Percentiles rank a stretch among this genome's conserved stretches.
These are phyloP conservation scores for Acromyrmex heyeri DNA, from an alignment of 1,140 invertebrate genomes.

Conservation along the genomic window DNA sequence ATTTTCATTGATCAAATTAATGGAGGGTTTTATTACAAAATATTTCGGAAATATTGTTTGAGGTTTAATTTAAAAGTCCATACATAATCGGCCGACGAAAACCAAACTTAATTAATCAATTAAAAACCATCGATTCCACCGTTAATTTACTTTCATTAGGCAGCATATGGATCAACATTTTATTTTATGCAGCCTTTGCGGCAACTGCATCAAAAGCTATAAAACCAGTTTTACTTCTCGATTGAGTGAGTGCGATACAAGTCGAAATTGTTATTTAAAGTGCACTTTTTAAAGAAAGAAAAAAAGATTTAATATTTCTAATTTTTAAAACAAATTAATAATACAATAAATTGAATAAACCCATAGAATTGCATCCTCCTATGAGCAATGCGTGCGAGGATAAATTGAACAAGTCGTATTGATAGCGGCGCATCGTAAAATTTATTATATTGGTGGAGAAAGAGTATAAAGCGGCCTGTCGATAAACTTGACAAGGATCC, in stretches of 20 bases:
- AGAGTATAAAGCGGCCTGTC: not conserved
- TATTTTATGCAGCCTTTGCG: slow-evolving; percentile 70
- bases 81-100: slow-evolving; percentile 54
- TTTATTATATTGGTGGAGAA: not conserved
- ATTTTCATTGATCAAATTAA: slow-evolving; percentile 36
- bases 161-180: slow-evolving; percentile 74
- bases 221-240: slow-evolving; percentile 49
- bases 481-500: not conserved
- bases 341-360: not conserved
- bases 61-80: slow-evolving; percentile 71
- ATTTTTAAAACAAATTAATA: not conserved
- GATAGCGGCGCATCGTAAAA: not conserved
- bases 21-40: not conserved
- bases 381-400: not conserved
- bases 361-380: not conserved
- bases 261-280: slow-evolving; percentile 9
- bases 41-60: not conserved
- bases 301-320: not conserved
- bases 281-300: not conserved
- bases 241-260: not conserved
- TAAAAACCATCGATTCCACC: slow-evolving; percentile 42
- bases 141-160: slow-evolving; percentile 67
- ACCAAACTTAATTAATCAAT: slow-evolving; percentile 67
- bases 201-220: slow-evolving; percentile 53
- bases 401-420: not conserved